phyloP scores from a whole-genome alignment of 2,797 vertebrate genomes.

The Rhinichthys osculus region DNA sequence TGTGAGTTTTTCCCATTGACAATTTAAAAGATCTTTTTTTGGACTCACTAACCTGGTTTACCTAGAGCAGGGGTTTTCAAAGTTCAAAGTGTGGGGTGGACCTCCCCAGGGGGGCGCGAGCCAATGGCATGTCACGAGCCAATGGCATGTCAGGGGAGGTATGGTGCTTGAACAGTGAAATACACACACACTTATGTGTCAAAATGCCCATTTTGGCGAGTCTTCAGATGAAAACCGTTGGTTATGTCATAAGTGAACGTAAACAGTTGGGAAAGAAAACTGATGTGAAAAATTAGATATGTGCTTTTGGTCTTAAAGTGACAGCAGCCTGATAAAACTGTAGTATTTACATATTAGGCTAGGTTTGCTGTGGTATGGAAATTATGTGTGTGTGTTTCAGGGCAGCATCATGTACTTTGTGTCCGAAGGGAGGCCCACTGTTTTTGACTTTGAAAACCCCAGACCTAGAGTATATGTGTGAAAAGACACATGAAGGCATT shows the following conservation, averaged over 20 bases:
- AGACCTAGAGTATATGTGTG: background rate
- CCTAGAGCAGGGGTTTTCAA: background rate
- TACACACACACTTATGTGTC: background rate
- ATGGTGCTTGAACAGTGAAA: background rate
- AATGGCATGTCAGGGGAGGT: background rate
- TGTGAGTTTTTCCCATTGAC: conserved; percentile 75
- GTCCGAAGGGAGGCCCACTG: background rate
- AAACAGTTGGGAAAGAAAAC: too few relatives aligned
- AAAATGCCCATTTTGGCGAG: too few relatives aligned
- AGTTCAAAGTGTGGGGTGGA: background rate
- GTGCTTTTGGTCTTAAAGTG: background rate
- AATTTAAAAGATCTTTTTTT: background rate
- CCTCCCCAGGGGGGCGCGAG: background rate
- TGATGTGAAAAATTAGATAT: too few relatives aligned
- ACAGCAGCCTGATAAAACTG: background rate
- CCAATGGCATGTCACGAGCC: background rate
- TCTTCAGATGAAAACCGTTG: background rate
- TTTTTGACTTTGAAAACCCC: background rate
- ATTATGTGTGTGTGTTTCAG: too few relatives aligned
- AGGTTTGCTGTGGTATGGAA: too few relatives aligned
- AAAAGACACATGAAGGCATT: background rate
- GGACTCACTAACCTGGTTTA: background rate
- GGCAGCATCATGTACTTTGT: background rate
- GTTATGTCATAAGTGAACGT: background rate
- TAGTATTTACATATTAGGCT: background rate